phyloP scores from a whole-genome alignment of 35 echinoderm and acorn worm species.

The Anneissia japonica region DNA sequence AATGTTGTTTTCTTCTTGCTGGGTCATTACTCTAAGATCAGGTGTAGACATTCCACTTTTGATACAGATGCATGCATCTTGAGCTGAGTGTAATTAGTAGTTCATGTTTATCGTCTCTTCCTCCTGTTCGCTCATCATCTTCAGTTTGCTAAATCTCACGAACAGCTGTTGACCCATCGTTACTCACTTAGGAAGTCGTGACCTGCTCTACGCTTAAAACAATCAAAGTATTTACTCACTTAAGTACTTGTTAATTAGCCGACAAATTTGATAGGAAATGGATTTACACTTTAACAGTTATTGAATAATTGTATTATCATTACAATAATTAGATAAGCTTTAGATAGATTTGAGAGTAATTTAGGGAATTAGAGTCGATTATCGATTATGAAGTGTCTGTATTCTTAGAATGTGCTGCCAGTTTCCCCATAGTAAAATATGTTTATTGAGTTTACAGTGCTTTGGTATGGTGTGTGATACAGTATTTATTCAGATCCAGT shows the following conservation, averaged over 20 bases:
- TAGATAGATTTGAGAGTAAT: background rate
- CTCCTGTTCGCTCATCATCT: background rate
- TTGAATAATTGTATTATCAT: background rate
- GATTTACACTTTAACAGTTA: background rate
- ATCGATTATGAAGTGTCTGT: background rate
- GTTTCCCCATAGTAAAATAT: too few species aligned
- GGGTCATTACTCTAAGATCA: too few species aligned
- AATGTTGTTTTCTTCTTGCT: too few species aligned
- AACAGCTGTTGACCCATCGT: background rate
- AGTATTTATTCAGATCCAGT: too few species aligned
- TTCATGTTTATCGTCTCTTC: background rate
- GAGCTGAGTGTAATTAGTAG: background rate
- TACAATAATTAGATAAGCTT: background rate
- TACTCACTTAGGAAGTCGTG: background rate
- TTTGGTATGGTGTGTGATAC: too few species aligned
- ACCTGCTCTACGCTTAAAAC: background rate
- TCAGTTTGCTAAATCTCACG: background rate
- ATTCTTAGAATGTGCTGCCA: background rate
- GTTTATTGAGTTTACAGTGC: too few species aligned
- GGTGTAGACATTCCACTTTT: background rate
- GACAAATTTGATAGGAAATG: background rate
- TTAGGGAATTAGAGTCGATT: background rate
- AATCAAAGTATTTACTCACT: background rate
- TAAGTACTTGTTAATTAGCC: background rate
- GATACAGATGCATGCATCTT: too few species aligned